These are phyloP conservation scores for Cassiopea andromeda DNA, from an alignment of 30 jellyfish, hydroid and myxozoan species.

Conservation along the genomic window DNA sequence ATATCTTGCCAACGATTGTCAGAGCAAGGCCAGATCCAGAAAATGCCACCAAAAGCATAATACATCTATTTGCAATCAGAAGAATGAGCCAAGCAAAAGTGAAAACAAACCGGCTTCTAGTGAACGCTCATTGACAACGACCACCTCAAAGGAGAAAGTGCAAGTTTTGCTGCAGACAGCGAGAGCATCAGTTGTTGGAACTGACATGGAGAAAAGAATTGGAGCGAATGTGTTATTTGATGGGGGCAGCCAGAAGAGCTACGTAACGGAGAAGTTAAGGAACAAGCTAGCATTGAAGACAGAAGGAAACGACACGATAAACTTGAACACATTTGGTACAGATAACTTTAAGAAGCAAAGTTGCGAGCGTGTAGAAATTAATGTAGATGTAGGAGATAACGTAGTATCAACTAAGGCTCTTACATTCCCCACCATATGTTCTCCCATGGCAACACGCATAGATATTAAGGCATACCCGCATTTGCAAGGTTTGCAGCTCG, in stretches of 20 bases:
- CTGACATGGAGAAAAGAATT: not conserved
- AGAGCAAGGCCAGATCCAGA: not conserved
- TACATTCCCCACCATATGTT: slow-evolving; percentile 26
- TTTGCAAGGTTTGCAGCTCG: slow-evolving; percentile 29
- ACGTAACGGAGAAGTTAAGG: slow-evolving; percentile 38
- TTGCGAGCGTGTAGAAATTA: slow-evolving; percentile 34
- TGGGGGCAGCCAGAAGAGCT: slow-evolving; percentile 63
- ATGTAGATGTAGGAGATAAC: slow-evolving; percentile 14
- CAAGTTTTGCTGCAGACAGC: slow-evolving; percentile 32
- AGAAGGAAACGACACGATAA: slow-evolving; percentile 14
- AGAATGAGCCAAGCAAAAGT: not conserved
- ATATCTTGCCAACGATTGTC: slow-evolving; percentile 16
- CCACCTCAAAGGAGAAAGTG: not conserved
- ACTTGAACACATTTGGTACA: slow-evolving; percentile 57
- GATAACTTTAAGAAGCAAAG: slow-evolving; percentile 7
- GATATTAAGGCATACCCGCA: slow-evolving; percentile 12
- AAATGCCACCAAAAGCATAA: slow-evolving; percentile 16
- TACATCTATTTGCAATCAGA: not conserved
- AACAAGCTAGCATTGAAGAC: slow-evolving; percentile 17
- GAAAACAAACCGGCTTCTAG: not conserved
- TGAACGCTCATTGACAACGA: slow-evolving; percentile 1
- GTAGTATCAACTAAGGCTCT: slow-evolving; percentile 5
- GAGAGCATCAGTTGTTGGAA: slow-evolving; percentile 14
- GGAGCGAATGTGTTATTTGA: slow-evolving; percentile 37
- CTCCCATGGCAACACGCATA: slow-evolving; percentile 47